Conservation (phyloP, 2,797 vertebrate genomes). For the Coilia nasus region DNA sequence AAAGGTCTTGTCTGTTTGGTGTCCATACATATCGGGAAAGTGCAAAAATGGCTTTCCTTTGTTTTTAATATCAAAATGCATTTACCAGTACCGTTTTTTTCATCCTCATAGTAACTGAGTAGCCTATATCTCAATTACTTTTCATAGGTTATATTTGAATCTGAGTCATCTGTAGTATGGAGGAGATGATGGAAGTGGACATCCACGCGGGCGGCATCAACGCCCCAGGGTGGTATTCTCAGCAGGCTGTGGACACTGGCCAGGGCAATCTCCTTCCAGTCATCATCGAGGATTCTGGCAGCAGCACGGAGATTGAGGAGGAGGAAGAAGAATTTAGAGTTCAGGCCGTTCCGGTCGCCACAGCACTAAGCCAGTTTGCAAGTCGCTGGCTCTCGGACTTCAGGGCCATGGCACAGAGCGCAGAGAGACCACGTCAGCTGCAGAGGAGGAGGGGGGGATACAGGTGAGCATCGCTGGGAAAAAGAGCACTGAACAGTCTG, state of each 20-base stretch:
- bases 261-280: not conserved
- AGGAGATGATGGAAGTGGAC: slow-evolving; percentile 87
- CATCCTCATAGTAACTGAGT: too few relatives aligned
- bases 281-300: slow-evolving; percentile 69
- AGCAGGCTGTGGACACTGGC: not conserved
- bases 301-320: slow-evolving; percentile 69
- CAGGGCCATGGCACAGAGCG: slow-evolving; percentile 44
- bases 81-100: too few relatives aligned
- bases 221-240: not conserved
- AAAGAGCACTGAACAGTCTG: too few relatives aligned
- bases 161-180: not conserved
- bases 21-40: too few relatives aligned
- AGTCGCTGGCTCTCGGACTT: slow-evolving; percentile 69
- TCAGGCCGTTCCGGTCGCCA: not conserved
- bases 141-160: not conserved
- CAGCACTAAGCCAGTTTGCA: slow-evolving; percentile 52
- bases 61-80: too few relatives aligned
- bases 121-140: not conserved
- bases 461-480: slow-evolving; percentile 30
- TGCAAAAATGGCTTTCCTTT: too few relatives aligned
- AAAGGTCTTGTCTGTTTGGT: too few relatives aligned
- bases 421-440: not conserved
- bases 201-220: slow-evolving; percentile 50
- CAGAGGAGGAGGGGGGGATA: slow-evolving; percentile 27
- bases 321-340: slow-evolving; percentile 30